These are phyloP conservation scores for Forficula auricularia DNA, from an alignment of 1,140 invertebrate genomes.

Conservation along the genomic window DNA sequence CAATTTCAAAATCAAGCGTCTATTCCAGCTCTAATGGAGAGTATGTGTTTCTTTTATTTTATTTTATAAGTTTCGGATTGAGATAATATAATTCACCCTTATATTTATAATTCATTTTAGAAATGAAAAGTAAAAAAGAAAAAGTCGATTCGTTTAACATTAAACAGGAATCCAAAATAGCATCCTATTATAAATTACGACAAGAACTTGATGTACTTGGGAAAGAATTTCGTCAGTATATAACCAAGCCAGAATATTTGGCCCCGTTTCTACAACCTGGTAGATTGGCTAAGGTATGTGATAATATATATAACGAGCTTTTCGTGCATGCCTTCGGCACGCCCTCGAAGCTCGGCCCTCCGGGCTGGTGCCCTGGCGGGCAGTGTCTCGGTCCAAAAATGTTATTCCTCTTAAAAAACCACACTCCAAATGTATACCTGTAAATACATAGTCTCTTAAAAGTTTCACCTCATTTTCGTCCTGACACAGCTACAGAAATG, in stretches of 20 bases:
- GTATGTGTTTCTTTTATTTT: slow-evolving; percentile 28
- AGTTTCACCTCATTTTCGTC: no score
- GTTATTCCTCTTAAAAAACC: no score
- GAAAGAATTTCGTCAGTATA: slow-evolving; percentile 53
- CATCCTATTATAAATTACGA: slow-evolving; percentile 68
- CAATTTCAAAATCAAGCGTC: slow-evolving; percentile 97
- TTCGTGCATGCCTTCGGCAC: no score
- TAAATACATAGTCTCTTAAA: no score
- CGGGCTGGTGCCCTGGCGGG: no score
- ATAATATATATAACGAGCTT: no score
- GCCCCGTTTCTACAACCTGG: slow-evolving; percentile 89
- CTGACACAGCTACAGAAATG: no score
- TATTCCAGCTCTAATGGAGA: slow-evolving; percentile 75
- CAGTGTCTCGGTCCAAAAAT: no score
- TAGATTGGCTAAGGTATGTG: slow-evolving; percentile 67
- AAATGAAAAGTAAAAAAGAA: slow-evolving; percentile 51
- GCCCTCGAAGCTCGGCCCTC: no score
- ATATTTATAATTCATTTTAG: slow-evolving; percentile 28
- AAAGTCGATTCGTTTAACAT: slow-evolving; percentile 42
- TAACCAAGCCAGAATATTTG: slow-evolving; percentile 75
- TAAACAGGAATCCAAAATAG: slow-evolving; percentile 57
- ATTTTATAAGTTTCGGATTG: slow-evolving; percentile 6
- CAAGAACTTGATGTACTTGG: slow-evolving; percentile 60
- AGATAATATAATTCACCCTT: slow-evolving; percentile 8
- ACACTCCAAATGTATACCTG: no score